Conservation (phyloP, 2,888 invertebrate genomes). For the Andrena flavipes region DNA sequence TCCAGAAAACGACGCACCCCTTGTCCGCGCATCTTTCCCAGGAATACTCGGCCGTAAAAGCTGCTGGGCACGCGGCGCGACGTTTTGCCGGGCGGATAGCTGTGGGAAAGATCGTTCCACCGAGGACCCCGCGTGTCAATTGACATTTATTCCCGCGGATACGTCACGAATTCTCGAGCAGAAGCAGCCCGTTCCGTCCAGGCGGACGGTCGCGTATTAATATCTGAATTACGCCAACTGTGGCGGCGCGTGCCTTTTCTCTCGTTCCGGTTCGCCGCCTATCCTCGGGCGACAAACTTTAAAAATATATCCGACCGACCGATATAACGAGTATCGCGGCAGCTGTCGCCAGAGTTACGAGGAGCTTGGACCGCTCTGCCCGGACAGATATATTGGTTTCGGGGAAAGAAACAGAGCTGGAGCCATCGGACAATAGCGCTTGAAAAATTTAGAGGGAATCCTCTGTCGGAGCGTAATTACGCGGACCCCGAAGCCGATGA, state of each 20-base stretch:
- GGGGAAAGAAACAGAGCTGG: too few relatives aligned
- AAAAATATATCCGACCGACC: conserved; percentile 39
- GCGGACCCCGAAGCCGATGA: too few relatives aligned
- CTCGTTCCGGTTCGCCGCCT: conserved; percentile 31
- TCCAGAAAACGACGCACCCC: conserved; percentile 18
- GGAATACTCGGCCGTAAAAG: conserved; percentile 17
- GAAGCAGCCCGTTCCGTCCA: conserved; percentile 28
- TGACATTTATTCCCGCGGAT: conserved; percentile 72
- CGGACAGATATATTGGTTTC: background rate
- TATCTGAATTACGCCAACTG: conserved; percentile 62
- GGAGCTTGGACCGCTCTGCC: background rate
- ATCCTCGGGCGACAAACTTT: conserved; percentile 37
- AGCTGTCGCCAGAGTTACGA: conserved; percentile 36
- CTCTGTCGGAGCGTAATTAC: background rate
- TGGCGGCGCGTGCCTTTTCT: conserved; percentile 26
- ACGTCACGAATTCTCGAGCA: conserved; percentile 68
- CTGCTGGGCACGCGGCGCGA: conserved; percentile 11
- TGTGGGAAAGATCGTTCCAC: conserved; percentile 70
- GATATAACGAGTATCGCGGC: conserved; percentile 8
- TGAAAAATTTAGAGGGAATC: background rate
- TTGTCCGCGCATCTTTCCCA: conserved; percentile 37
- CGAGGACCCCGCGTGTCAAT: conserved; percentile 72
- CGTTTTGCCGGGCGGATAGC: conserved; percentile 28
- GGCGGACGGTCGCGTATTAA: conserved; percentile 56
- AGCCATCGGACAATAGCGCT: background rate